phyloP scores from a whole-genome alignment of 2,797 vertebrate species.

The Cyprinella venusta region DNA sequence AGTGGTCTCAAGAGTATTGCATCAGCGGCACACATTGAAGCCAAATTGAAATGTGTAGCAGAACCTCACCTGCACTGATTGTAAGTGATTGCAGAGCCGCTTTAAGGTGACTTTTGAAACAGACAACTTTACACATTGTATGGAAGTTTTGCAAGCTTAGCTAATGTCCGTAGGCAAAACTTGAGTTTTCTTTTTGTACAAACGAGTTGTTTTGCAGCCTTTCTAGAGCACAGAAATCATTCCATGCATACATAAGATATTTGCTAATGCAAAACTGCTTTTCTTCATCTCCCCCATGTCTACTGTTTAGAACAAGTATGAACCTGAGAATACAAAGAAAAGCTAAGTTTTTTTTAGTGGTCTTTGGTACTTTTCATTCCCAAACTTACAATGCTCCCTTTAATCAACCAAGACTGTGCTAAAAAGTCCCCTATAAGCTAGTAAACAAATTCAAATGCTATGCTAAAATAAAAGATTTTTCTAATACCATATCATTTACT shows the following conservation, averaged over 20 bases:
- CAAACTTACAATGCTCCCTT: background rate
- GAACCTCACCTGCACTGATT: constrained; percentile 15
- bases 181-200: background rate
- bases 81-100: constrained; percentile 45
- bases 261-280: background rate
- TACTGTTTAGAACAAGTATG: background rate
- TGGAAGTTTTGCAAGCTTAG: background rate
- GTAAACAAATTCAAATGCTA: background rate
- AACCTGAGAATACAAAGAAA: background rate
- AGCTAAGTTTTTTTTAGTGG: background rate
- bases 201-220: background rate
- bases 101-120: constrained; percentile 23
- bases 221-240: background rate
- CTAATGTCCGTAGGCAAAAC: background rate
- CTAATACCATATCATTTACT: background rate
- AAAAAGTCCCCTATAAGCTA: background rate
- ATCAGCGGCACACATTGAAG: constrained; percentile 59
- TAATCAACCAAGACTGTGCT: background rate
- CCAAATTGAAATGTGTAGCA: constrained; percentile 62
- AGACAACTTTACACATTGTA: background rate
- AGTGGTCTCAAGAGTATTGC: constrained; percentile 64
- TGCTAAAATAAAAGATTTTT: background rate
- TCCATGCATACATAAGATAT: background rate
- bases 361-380: background rate
- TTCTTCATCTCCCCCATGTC: background rate